A percentile compares a stretch with the other conserved stretches of the same genome.
These are phyloP conservation scores for Musca domestica DNA, from an alignment of 1,140 invertebrate genomes.

Conservation along the genomic window DNA sequence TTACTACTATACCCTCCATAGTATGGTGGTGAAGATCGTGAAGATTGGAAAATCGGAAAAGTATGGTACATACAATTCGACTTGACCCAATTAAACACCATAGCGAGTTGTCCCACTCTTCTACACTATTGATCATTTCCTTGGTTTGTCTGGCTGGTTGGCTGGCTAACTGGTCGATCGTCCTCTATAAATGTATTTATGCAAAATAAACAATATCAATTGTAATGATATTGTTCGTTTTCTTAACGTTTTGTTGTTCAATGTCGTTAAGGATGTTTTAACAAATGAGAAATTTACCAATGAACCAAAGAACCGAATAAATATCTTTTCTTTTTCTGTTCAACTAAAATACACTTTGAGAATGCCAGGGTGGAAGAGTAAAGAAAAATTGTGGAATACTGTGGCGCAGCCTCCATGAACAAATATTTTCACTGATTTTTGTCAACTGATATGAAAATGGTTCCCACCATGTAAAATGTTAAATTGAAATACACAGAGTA, in stretches of 20 bases:
- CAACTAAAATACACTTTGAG: not conserved
- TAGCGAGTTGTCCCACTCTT: not conserved
- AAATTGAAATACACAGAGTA: too few relatives aligned
- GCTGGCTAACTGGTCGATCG: not conserved
- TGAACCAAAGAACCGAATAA: not conserved
- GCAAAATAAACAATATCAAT: conserved; percentile 53
- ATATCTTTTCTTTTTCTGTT: not conserved
- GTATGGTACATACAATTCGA: too few relatives aligned
- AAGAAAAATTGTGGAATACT: not conserved
- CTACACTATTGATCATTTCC: not conserved
- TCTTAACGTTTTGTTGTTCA: conserved; percentile 30
- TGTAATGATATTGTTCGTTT: conserved; percentile 48
- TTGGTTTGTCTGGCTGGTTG: not conserved
- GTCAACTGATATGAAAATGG: conserved; percentile 44
- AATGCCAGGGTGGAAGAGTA: too few relatives aligned
- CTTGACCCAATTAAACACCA: too few relatives aligned
- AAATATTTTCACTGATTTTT: conserved; percentile 16
- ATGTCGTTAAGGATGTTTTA: conserved; percentile 49
- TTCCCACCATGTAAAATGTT: conserved; percentile 37
- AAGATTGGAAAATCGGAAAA: too few relatives aligned
- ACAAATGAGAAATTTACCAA: conserved; percentile 21
- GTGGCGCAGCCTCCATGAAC: not conserved
- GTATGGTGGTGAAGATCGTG: not conserved
- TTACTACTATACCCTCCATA: too few relatives aligned
- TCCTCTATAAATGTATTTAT: conserved; percentile 32